Evolutionary conservation across 2,113 vertebrate species (phyloP).

Genomic region (Centrocercus urophasianus): DNA sequence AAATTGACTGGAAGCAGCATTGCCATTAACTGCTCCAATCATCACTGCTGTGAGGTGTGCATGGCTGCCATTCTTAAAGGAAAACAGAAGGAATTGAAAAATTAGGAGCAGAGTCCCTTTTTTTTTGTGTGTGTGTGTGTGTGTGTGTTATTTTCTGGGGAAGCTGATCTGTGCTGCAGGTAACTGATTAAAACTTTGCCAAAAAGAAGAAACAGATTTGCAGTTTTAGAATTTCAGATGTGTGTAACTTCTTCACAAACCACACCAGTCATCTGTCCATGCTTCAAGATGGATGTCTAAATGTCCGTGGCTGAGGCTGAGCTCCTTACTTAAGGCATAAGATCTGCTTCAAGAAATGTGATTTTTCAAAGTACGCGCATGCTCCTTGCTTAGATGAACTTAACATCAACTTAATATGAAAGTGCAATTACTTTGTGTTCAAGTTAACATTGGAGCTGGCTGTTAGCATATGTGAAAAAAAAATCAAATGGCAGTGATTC

Average conservation of each 20-base stretch:
- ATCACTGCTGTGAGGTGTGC: not conserved
- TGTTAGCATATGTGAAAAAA: not conserved
- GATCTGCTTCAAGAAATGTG: not conserved
- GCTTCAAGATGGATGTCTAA: not conserved
- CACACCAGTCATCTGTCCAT: not conserved
- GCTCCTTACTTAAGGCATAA: not conserved
- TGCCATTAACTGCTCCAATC: not conserved
- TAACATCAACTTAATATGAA: no score
- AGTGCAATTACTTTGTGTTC: not conserved
- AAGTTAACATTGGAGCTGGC: not conserved
- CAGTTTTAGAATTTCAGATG: not conserved
- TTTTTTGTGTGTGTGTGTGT: no score
- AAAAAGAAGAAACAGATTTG: not conserved
- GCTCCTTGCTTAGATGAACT: not conserved
- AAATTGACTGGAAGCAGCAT: not conserved
- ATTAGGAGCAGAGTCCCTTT: not conserved
- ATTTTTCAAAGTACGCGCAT: not conserved
- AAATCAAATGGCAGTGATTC: not conserved
- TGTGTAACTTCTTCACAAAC: not conserved
- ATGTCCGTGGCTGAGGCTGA: fast-evolving
- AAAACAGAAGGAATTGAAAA: not conserved
- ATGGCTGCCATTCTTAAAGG: fast-evolving
- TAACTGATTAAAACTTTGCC: not conserved
- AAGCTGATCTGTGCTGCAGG: not conserved
- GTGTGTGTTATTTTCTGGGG: no score